Conservation (phyloP, 2,797 vertebrate genomes). For the Mus caroli region DNA sequence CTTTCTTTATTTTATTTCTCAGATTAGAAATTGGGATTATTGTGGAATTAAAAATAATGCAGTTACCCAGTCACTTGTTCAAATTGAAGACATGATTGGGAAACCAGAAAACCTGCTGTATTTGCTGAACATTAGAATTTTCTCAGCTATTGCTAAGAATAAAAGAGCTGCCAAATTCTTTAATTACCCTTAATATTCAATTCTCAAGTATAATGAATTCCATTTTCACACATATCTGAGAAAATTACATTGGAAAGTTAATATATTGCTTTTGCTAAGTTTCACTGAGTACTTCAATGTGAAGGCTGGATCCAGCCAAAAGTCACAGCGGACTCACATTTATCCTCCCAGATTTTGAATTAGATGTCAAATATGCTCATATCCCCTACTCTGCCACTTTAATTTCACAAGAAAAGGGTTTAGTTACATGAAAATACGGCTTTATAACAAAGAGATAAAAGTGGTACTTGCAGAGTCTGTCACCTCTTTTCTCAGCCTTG, state of each 20-base stretch:
- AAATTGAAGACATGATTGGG: constrained; percentile 67
- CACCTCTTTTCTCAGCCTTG: neutral
- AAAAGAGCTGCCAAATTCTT: constrained; percentile 78
- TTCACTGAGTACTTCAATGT: constrained; percentile 51
- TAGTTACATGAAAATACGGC: neutral
- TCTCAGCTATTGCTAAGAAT: constrained; percentile 62
- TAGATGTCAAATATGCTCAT: neutral
- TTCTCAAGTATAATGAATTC: constrained; percentile 77
- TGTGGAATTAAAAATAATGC: constrained; percentile 49
- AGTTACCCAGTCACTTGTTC: constrained; percentile 54
- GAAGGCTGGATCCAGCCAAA: constrained; percentile 31
- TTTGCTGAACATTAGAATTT: constrained; percentile 69
- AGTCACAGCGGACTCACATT: neutral
- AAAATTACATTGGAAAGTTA: constrained; percentile 77
- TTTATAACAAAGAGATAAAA: neutral
- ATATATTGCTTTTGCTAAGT: constrained; percentile 68
- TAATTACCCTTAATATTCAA: constrained; percentile 82
- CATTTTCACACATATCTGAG: constrained; percentile 79
- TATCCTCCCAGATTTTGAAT: neutral
- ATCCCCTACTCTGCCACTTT: neutral
- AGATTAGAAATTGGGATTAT: constrained; percentile 53
- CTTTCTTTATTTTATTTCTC: constrained; percentile 25
- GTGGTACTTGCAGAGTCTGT: neutral
- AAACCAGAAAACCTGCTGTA: constrained; percentile 64
- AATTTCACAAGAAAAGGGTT: neutral